Conservation (phyloP, 2,888 invertebrate genomes). For the Gryllus longicercus region DNA sequence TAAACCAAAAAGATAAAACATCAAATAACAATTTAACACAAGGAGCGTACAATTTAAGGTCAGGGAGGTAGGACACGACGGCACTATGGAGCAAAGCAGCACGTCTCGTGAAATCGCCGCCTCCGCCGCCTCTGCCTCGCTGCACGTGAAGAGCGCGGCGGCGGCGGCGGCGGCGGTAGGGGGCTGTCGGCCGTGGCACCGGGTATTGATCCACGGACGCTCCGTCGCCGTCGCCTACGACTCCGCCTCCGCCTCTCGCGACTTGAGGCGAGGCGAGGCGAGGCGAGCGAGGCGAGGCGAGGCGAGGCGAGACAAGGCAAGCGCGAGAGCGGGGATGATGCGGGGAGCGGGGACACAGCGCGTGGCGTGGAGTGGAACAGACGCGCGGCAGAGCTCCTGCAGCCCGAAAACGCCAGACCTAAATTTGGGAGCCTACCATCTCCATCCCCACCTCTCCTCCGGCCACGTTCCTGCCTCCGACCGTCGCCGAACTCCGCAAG, state of each 20-base stretch:
- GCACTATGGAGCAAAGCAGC: not conserved
- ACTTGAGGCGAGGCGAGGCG: not conserved
- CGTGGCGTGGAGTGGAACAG: not conserved
- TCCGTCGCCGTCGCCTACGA: not conserved
- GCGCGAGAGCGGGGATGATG: not conserved
- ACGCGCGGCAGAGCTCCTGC: no score
- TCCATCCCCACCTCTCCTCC: no score
- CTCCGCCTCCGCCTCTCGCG: not conserved
- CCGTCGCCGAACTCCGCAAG: no score
- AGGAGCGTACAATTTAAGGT: no score
- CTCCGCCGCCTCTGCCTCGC: not conserved
- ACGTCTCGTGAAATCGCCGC: not conserved
- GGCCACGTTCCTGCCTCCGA: no score
- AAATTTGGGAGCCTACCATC: not conserved
- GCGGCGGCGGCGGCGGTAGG: not conserved
- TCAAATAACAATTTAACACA: no score
- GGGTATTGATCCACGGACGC: constrained; percentile 17
- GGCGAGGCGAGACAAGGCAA: not conserved
- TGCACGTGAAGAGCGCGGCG: not conserved
- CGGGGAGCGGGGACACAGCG: not conserved
- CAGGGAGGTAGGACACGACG: no score
- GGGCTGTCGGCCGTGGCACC: not conserved
- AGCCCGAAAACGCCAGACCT: not conserved
- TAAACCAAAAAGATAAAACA: no score
- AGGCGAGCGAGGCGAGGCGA: not conserved